Base-by-base conservation (phyloP, 2,888 invertebrate species). In the Dryobota labecula region DNA sequence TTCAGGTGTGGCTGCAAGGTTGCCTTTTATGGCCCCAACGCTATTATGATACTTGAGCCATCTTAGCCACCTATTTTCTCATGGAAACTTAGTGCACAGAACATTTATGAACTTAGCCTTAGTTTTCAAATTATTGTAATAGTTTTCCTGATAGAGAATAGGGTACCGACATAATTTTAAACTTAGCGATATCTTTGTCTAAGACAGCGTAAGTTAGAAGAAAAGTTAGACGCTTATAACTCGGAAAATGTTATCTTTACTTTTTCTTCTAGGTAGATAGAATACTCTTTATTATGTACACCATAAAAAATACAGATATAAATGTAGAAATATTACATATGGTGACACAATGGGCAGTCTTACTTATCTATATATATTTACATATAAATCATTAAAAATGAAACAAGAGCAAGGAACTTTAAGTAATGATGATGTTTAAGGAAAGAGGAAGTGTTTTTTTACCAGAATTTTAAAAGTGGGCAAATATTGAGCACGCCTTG, bases 1-100 rank as follows among this genome's bases (percentile, higher is more conserved):
- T 73, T 79, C 80, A 69, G 69, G 69, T 82, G 79, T 73, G 45
- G 62, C 47, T 2, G n/a, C 18, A 27, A 54, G 27, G 20, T 66
- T 60, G n/a, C 18, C 20, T 57, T 73, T 79, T 66, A 79, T 60
- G n/a, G 47, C 47, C 1, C 61, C 15, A 36, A 38, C 1, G 33
- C n/a, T 51, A 43, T 78, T 54, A 56, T 66, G 38, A 49, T 65
- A 36, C 15, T 38, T 49, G 2, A 49, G n/a, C 33, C 11, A 76
- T 7, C n/a, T 24, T 2, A 58, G 20, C 24, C 2, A 30, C 20
- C 13, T 49, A 27, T 47, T 56, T 64, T 57, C 33, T 70, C 11
- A 51, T 47, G 6, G 18, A 41, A 82, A 62, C 61, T 71, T 30
- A 54, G 24, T 38, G 33, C 33, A 38, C 20, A 24, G 27, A 15